phyloP scores from a whole-genome alignment of 2,888 invertebrate genomes.

The Argyresthia albistria region DNA sequence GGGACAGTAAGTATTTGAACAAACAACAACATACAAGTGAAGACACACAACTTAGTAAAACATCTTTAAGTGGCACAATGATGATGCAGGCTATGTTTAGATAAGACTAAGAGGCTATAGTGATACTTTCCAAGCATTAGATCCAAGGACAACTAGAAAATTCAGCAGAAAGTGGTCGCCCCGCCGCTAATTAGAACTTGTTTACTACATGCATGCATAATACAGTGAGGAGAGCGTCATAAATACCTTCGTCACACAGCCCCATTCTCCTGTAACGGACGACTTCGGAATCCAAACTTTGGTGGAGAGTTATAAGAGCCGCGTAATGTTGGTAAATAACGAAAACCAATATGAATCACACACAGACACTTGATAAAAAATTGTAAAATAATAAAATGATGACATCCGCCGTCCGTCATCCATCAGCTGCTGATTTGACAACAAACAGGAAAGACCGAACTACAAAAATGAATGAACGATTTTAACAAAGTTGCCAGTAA shows the following conservation, averaged over 20 bases:
- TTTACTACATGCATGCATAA: constrained; percentile 30
- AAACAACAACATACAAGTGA: not conserved
- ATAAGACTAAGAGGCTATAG: not conserved
- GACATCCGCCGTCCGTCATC: not conserved
- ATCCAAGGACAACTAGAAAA: not conserved
- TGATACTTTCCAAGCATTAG: not conserved
- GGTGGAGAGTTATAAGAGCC: not conserved
- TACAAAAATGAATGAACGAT: constrained; percentile 6
- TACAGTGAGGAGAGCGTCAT: constrained; percentile 14
- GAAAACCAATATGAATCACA: not conserved
- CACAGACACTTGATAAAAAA: not conserved
- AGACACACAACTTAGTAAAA: not conserved
- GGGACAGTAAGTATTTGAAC: not conserved
- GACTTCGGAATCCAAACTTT: not conserved
- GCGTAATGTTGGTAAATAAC: not conserved
- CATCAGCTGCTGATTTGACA: constrained; percentile 13
- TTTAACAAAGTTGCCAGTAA: constrained; percentile 10
- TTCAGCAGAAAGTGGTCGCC: too few relatives aligned
- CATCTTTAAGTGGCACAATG: too few relatives aligned
- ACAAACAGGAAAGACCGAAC: constrained; percentile 14
- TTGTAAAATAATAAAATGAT: not conserved
- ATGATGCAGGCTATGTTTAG: not conserved
- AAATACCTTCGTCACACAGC: constrained; percentile 60
- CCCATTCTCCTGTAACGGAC: constrained; percentile 31
- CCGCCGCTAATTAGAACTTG: constrained; percentile 29